phyloP scores from a whole-genome alignment of 2,888 invertebrate genomes.

The Deilephila porcellus region DNA sequence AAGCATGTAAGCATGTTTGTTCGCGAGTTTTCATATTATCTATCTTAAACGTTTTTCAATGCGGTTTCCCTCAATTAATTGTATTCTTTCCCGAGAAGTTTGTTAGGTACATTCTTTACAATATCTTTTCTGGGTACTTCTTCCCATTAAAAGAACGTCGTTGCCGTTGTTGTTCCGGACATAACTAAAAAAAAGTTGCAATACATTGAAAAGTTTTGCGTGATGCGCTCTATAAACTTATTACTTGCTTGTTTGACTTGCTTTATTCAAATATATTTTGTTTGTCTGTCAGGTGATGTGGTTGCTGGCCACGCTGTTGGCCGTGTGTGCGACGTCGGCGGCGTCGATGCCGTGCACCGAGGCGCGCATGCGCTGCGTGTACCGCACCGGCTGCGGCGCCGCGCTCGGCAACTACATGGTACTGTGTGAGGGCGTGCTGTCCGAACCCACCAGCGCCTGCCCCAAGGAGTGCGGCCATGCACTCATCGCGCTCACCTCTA shows the following conservation, averaged over 20 bases:
- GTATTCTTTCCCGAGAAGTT: no score
- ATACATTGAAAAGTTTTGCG: no score
- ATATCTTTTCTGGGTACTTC: no score
- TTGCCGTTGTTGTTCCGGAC: no score
- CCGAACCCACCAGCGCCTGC: slow-evolving; percentile 85
- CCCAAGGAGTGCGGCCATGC: slow-evolving; percentile 90
- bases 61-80: no score
- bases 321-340: slow-evolving; percentile 62
- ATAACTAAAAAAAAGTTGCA: no score
- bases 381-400: slow-evolving; percentile 90
- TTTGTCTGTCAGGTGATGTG: slow-evolving; percentile 68
- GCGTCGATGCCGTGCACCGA: slow-evolving; percentile 84
- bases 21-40: no score
- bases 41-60: no score
- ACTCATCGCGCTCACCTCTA: slow-evolving; percentile 91
- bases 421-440: slow-evolving; percentile 88
- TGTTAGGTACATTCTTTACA: no score
- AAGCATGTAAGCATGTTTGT: no score
- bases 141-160: no score
- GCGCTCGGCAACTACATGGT: slow-evolving; percentile 91
- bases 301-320: slow-evolving; percentile 65
- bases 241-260: neutral
- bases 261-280: neutral
- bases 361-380: slow-evolving; percentile 90
- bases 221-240: no score